Evolutionary conservation across 2,113 vertebrate genomes (phyloP).

Genomic region (Platichthys stellatus): DNA sequence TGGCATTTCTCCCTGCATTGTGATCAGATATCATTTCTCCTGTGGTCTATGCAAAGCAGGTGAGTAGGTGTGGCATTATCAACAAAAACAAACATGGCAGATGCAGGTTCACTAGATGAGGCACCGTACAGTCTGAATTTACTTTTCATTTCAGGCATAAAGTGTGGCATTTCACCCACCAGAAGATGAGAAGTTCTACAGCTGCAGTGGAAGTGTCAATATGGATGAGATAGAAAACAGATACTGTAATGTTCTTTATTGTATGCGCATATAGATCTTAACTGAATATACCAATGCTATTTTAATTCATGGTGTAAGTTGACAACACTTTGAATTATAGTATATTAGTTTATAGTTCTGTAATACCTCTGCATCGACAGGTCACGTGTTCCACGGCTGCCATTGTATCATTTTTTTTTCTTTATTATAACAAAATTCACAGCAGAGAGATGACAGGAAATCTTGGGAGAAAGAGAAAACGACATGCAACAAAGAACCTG

Average conservation of each 20-base stretch:
- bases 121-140: not conserved
- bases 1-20: constrained; percentile 35
- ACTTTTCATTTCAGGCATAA: constrained; percentile 12
- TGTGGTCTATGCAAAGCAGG: constrained; percentile 34
- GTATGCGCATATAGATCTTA: not conserved
- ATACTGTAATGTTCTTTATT: not conserved
- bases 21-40: constrained; percentile 28
- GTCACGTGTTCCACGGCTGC: no score
- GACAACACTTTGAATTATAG: no score
- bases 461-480: no score
- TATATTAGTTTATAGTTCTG: no score
- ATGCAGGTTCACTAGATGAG: constrained; percentile 11
- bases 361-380: no score
- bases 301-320: no score
- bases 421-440: no score
- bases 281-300: not conserved
- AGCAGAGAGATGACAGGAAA: no score
- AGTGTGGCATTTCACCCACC: constrained; percentile 24
- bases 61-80: constrained; percentile 46
- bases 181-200: not conserved
- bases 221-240: not conserved
- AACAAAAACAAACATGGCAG: constrained; percentile 53
- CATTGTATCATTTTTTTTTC: no score
- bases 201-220: not conserved
- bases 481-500: no score